Evolutionary conservation across 2,113 vertebrate genomes (phyloP).

Genomic region (Xenus cinereus): DNA sequence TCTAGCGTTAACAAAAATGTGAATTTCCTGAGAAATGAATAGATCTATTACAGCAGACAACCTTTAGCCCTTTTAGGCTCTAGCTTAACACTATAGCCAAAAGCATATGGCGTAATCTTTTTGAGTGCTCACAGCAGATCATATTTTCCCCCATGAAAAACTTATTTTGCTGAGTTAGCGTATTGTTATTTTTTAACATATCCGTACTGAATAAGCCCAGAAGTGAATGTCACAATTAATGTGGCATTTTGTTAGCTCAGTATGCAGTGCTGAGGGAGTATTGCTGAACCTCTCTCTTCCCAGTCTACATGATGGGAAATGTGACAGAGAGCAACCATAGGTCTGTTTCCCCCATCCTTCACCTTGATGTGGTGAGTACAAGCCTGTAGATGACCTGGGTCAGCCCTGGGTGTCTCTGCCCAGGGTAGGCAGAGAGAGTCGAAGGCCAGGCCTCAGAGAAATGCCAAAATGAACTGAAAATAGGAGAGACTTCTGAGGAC

Average conservation of each 20-base stretch:
- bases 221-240: background rate
- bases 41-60: background rate
- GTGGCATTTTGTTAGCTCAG: background rate
- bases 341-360: background rate
- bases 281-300: background rate
- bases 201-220: background rate
- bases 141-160: background rate
- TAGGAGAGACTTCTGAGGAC: background rate
- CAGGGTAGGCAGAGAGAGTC: background rate
- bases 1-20: background rate
- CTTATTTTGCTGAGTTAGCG: background rate
- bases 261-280: background rate
- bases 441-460: background rate
- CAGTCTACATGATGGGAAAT: background rate
- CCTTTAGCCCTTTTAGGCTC: background rate
- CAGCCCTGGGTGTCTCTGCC: background rate
- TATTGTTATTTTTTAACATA: background rate
- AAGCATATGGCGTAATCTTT: background rate
- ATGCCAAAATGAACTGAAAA: background rate
- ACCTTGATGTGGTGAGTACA: background rate
- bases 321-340: background rate
- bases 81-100: background rate
- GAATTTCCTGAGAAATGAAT: background rate
- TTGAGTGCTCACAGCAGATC: background rate
- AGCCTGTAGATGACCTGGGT: background rate